A percentile compares a stretch with the other conserved stretches of the same genome.
Conservation (phyloP, 2,113 vertebrate species). For the Echinops telfairi region DNA sequence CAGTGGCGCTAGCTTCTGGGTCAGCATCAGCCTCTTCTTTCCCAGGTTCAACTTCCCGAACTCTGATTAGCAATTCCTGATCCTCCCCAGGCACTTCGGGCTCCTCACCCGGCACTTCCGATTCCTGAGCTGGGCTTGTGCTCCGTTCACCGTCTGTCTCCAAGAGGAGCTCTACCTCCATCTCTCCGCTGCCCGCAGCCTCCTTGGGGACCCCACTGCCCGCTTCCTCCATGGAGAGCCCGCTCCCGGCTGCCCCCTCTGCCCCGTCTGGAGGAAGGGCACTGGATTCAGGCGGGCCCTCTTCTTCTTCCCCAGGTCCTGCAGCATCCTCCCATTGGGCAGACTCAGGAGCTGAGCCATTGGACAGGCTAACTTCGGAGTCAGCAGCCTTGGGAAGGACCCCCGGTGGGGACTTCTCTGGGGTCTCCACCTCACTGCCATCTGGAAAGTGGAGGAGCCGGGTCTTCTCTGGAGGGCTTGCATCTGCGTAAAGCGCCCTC, state of each 20-base stretch:
- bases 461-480: conserved; percentile 74
- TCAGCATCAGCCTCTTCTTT: neutral
- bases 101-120: neutral
- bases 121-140: neutral
- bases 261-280: conserved; percentile 16
- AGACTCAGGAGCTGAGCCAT: conserved; percentile 63
- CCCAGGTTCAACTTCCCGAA: neutral
- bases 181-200: neutral
- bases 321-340: conserved; percentile 13
- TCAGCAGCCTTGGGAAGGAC: conserved; percentile 51
- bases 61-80: neutral
- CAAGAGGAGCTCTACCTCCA: neutral
- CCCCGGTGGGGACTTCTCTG: conserved; percentile 55
- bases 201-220: neutral
- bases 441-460: conserved; percentile 69
- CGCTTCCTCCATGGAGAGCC: neutral
- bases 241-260: neutral
- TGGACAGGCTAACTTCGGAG: conserved; percentile 66
- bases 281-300: neutral
- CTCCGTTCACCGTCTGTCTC: neutral
- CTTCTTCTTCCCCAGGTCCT: conserved; percentile 37
- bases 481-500: conserved; percentile 76
- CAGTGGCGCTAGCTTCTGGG: neutral
- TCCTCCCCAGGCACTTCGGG: neutral
- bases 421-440: conserved; percentile 72